Percentiles rank a stretch among this genome's conserved stretches.
Conservation (phyloP, 2,113 vertebrate genomes). For the Trochalopteron elliotii region DNA sequence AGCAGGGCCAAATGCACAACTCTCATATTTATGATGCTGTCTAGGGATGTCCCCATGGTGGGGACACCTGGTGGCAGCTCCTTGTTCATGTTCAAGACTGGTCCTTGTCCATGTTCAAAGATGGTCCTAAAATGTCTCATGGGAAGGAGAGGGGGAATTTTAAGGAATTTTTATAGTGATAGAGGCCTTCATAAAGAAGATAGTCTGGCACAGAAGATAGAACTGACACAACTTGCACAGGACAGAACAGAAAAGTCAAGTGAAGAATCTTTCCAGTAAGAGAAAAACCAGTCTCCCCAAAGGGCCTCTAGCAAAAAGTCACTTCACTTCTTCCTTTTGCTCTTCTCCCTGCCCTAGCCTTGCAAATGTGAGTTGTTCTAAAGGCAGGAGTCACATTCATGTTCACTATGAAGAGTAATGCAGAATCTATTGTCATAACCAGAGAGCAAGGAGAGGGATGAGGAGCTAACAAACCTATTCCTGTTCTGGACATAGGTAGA, state of each 20-base stretch:
- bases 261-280: not conserved
- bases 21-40: not conserved
- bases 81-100: not conserved
- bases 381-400: not conserved
- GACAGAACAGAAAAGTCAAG: not conserved
- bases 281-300: not conserved
- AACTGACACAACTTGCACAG: not conserved
- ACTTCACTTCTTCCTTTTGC: not conserved
- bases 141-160: not conserved
- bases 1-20: not conserved
- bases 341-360: not conserved
- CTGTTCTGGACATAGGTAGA: not conserved
- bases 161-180: not conserved
- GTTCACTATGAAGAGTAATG: not conserved
- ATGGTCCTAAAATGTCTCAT: not conserved
- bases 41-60: not conserved
- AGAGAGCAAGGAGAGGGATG: not conserved
- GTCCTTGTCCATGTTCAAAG: not conserved
- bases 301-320: not conserved
- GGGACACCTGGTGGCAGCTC: not conserved
- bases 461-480: not conserved
- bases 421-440: not conserved
- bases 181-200: not conserved
- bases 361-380: fast-evolving
- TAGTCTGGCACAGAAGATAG: not conserved